phyloP scores from a whole-genome alignment of 2,888 invertebrate genomes.

The Alitta virens region DNA sequence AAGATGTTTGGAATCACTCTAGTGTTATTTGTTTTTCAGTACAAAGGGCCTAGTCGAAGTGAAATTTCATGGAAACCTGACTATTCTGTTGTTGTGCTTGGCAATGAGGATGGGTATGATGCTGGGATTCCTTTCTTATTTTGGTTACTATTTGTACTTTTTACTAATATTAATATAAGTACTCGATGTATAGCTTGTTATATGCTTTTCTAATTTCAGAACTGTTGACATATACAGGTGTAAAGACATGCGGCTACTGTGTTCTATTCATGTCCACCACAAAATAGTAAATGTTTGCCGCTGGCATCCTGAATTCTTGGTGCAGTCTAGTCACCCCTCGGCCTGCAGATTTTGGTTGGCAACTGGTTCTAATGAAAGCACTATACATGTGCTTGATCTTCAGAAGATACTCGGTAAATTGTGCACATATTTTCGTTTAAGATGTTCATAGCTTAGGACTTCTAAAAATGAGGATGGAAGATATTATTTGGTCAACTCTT shows the following conservation, averaged over 20 bases:
- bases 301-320: conserved; percentile 74
- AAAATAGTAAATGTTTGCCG: conserved; percentile 67
- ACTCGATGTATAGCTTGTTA: no score
- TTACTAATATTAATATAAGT: no score
- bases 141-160: no score
- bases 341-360: conserved; percentile 67
- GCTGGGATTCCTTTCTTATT: no score
- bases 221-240: conserved; percentile 53
- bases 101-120: conserved; percentile 67
- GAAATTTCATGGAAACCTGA: conserved; percentile 67
- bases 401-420: conserved; percentile 30
- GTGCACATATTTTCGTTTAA: neutral
- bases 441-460: no score
- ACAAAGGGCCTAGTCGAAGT: conserved; percentile 49
- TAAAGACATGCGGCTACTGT: conserved; percentile 48
- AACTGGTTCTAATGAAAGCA: conserved; percentile 61
- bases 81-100: conserved; percentile 64
- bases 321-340: conserved; percentile 60
- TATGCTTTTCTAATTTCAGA: conserved; percentile 34
- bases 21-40: conserved; percentile 32
- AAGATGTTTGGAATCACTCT: no score
- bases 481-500: no score
- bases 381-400: conserved; percentile 61
- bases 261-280: conserved; percentile 61
- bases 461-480: no score